A percentile compares a stretch with the other conserved stretches of the same genome.
phyloP scores from a whole-genome alignment of 2,113 vertebrate genomes.

The Thalassarche chlororhynchos region DNA sequence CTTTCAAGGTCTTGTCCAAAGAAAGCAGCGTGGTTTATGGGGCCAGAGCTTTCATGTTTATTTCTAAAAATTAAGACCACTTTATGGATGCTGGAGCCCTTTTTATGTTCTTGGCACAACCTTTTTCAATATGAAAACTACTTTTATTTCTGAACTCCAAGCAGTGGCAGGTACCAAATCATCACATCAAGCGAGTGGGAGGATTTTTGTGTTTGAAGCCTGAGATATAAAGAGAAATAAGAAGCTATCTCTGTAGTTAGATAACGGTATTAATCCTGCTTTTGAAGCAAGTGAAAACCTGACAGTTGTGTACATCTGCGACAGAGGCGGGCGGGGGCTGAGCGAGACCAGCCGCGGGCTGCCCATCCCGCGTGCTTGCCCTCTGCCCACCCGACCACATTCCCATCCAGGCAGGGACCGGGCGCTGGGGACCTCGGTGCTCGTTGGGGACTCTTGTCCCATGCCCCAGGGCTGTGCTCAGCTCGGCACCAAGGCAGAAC shows the following conservation, averaged over 20 bases:
- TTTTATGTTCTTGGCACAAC: neutral
- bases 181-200: neutral
- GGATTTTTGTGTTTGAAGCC: neutral
- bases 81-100: neutral
- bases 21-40: neutral
- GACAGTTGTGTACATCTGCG: neutral
- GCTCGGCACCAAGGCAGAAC: too few species aligned
- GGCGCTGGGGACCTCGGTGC: neutral
- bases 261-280: neutral
- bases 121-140: neutral
- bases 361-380: fast-evolving
- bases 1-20: neutral
- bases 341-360: too few species aligned
- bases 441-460: fast-evolving
- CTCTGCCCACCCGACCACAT: neutral
- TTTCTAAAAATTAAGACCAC: neutral
- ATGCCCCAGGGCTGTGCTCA: neutral
- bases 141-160: neutral
- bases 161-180: neutral
- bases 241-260: neutral
- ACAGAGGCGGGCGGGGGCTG: too few species aligned
- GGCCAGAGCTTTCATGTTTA: neutral
- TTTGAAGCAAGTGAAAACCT: neutral
- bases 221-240: neutral
- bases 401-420: too few species aligned